These are phyloP conservation scores for Melanerpes aurifrons DNA, from an alignment of 2,113 vertebrate genomes.

Conservation along the genomic window DNA sequence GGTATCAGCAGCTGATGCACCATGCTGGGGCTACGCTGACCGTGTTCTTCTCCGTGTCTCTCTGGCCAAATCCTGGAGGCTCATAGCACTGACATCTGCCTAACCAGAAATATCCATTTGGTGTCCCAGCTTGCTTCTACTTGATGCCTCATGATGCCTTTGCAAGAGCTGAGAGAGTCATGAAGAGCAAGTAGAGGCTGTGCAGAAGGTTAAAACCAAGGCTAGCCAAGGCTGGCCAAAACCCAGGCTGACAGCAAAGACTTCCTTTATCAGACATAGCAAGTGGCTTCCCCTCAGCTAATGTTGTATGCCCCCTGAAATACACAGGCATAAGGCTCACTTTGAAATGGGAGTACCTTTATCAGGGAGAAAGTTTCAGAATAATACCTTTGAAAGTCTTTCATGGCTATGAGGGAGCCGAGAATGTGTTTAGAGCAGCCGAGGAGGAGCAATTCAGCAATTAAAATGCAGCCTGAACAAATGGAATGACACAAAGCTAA, in stretches of 20 bases:
- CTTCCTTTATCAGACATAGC: background rate
- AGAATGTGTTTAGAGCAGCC: constrained; percentile 36
- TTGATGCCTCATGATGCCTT: background rate
- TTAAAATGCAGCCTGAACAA: constrained; percentile 62
- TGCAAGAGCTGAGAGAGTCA: background rate
- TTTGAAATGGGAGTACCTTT: background rate
- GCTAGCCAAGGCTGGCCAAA: background rate
- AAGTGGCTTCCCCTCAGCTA: background rate
- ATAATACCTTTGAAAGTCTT: constrained; percentile 44
- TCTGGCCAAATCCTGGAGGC: background rate
- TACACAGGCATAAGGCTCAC: background rate
- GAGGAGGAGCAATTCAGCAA: constrained; percentile 44
- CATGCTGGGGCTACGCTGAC: background rate
- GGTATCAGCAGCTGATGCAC: background rate
- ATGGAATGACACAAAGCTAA: constrained; percentile 40
- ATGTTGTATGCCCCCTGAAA: background rate
- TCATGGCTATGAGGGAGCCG: constrained; percentile 14
- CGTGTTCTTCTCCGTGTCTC: background rate
- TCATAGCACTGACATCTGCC: background rate
- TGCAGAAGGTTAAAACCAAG: background rate
- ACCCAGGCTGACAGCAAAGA: background rate
- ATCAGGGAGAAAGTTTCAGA: background rate
- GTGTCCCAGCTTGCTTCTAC: background rate
- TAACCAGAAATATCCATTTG: background rate
- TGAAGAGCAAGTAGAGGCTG: background rate